These are phyloP conservation scores for Micoletzkya japonica DNA, from an alignment of 2,888 invertebrate genomes.

Conservation along the genomic window DNA sequence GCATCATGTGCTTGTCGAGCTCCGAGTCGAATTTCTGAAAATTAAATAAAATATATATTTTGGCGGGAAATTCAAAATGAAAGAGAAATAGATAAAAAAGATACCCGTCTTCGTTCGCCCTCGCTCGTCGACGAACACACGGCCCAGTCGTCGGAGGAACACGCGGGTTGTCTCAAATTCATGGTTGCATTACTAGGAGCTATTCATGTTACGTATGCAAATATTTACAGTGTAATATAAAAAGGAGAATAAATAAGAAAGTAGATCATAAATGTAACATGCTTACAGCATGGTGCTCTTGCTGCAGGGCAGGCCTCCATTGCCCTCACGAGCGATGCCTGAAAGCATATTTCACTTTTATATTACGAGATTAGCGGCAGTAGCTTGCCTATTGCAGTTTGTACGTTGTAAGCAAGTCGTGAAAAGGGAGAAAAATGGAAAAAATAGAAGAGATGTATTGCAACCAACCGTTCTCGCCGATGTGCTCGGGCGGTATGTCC, in stretches of 20 bases:
- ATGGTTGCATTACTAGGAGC: neutral
- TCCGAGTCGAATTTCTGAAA: conserved; percentile 50
- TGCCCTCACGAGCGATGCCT: neutral
- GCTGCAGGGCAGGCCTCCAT: conserved; percentile 18
- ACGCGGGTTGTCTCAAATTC: conserved; percentile 43
- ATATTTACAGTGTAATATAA: neutral
- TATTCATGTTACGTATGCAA: neutral
- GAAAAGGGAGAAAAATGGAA: too few relatives aligned
- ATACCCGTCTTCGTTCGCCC: conserved; percentile 37
- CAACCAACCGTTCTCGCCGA: neutral
- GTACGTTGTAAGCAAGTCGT: too few relatives aligned
- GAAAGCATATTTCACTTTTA: too few relatives aligned
- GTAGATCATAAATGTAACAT: neutral
- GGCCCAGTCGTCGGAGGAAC: conserved; percentile 46
- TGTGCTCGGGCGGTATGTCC: conserved; percentile 40
- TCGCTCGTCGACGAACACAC: conserved; percentile 49
- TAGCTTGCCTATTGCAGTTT: too few relatives aligned
- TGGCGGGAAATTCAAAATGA: too few relatives aligned
- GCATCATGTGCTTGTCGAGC: conserved; percentile 62
- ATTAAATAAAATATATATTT: neutral
- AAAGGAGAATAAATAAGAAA: neutral
- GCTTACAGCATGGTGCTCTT: conserved; percentile 25
- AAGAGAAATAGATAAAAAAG: neutral
- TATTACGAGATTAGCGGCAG: too few relatives aligned
- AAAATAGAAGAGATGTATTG: too few relatives aligned